Evolutionary conservation across 2,888 invertebrate species (phyloP).

Genomic region (Apodemia zela): DNA sequence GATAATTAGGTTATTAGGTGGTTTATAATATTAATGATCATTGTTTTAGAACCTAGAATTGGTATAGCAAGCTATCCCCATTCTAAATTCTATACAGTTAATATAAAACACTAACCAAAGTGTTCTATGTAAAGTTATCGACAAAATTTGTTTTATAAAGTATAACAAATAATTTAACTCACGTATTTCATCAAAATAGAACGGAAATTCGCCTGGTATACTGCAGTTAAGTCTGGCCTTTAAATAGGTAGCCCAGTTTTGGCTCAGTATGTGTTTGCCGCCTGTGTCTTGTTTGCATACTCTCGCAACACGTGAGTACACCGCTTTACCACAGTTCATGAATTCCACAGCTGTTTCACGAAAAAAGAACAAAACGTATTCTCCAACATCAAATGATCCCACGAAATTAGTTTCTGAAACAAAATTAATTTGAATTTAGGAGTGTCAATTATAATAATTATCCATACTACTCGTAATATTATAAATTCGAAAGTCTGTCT

Average conservation of each 20-base stretch:
- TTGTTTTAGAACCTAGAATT: no score
- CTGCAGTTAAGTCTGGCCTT: slow-evolving; percentile 86
- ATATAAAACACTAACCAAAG: no score
- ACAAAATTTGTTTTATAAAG: no score
- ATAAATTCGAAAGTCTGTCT: no score
- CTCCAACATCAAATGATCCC: slow-evolving; percentile 84
- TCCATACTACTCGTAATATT: no score
- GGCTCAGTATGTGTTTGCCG: slow-evolving; percentile 82
- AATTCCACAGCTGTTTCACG: slow-evolving; percentile 85
- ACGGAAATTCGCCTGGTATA: slow-evolving; percentile 86
- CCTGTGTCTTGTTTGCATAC: slow-evolving; percentile 87
- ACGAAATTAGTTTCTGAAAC: slow-evolving; percentile 86
- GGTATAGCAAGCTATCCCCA: no score
- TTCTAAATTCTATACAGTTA: no score
- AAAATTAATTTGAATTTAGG: slow-evolving; percentile 19
- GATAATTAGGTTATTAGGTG: no score
- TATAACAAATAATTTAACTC: slow-evolving; percentile 46
- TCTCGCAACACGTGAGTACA: slow-evolving; percentile 86
- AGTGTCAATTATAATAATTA: no score
- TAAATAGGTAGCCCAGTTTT: slow-evolving; percentile 85
- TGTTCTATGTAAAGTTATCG: no score
- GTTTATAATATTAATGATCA: no score
- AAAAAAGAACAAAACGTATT: slow-evolving; percentile 86
- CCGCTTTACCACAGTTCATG: slow-evolving; percentile 85
- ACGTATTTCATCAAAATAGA: slow-evolving; percentile 88